These are phyloP conservation scores for Bruchidius siliquastri DNA, from an alignment of 2,888 invertebrate genomes.

Conservation along the genomic window DNA sequence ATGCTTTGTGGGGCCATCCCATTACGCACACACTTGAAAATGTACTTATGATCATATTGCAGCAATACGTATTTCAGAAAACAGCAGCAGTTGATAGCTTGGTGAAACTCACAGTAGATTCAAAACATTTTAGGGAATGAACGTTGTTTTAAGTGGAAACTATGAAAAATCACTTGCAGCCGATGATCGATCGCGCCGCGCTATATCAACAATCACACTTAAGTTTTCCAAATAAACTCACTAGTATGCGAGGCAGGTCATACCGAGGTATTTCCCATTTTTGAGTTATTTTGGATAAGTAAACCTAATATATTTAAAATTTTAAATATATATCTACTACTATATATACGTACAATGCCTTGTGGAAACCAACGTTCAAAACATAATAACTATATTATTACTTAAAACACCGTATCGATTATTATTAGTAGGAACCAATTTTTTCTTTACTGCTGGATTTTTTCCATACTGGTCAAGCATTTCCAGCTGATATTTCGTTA, in stretches of 20 bases:
- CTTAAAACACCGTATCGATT: slow-evolving; percentile 50
- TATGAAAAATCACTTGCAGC: not conserved
- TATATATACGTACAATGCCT: slow-evolving; percentile 50
- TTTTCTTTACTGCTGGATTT: slow-evolving; percentile 38
- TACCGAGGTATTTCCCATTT: slow-evolving; percentile 51
- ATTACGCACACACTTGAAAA: too few species aligned
- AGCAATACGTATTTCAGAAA: too few species aligned
- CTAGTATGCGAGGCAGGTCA: slow-evolving; percentile 69
- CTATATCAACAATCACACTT: slow-evolving; percentile 66
- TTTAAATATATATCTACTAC: slow-evolving; percentile 50
- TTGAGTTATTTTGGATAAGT: slow-evolving; percentile 53
- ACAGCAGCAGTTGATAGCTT: not conserved
- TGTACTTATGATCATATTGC: too few species aligned
- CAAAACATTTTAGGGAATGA: not conserved
- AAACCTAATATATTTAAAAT: slow-evolving; percentile 50
- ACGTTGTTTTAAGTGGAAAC: not conserved
- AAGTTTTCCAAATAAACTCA: slow-evolving; percentile 69
- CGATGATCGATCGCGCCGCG: slow-evolving; percentile 28
- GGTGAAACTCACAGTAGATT: not conserved
- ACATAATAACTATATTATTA: slow-evolving; percentile 50
- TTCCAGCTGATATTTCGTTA: slow-evolving; percentile 47
- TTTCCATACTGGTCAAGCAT: slow-evolving; percentile 14
- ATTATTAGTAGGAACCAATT: slow-evolving; percentile 53
- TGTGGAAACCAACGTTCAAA: slow-evolving; percentile 47
- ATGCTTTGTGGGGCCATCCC: too few species aligned